Conservation (phyloP, 2,113 vertebrate species). For the Nyctereutes procyonoides region DNA sequence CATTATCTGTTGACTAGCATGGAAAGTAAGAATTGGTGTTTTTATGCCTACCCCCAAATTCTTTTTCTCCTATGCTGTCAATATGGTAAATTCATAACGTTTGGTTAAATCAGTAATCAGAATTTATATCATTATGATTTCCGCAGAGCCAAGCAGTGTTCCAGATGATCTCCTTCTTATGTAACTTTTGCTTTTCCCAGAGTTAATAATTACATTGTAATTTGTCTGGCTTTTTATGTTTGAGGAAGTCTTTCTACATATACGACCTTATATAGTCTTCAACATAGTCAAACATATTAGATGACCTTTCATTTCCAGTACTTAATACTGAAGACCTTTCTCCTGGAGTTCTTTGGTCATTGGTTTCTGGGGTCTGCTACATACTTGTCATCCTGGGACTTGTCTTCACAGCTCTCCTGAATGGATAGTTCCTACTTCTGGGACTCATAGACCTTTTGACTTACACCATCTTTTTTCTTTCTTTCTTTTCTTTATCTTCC, state of each 20-base stretch:
- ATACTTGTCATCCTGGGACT: background rate
- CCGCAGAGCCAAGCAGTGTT: background rate
- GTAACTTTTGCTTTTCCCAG: background rate
- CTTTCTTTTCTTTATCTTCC: background rate
- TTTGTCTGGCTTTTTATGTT: background rate
- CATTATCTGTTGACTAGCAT: background rate
- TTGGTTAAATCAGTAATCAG: background rate
- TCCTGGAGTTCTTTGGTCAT: background rate
- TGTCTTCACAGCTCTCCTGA: background rate
- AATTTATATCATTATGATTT: background rate
- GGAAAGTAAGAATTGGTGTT: background rate
- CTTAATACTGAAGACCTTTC: background rate
- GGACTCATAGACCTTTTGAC: background rate
- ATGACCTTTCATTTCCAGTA: background rate
- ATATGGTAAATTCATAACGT: background rate
- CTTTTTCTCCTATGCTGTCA: background rate
- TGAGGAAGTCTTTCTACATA: background rate
- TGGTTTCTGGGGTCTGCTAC: background rate
- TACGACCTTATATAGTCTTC: background rate
- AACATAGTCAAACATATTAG: background rate
- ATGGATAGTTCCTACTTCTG: background rate
- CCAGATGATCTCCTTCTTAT: background rate
- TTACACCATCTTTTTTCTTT: background rate
- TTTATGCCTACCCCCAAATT: background rate
- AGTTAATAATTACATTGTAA: background rate